phyloP scores from a whole-genome alignment of 2,113 vertebrate genomes.

The Pithys albifrons region DNA sequence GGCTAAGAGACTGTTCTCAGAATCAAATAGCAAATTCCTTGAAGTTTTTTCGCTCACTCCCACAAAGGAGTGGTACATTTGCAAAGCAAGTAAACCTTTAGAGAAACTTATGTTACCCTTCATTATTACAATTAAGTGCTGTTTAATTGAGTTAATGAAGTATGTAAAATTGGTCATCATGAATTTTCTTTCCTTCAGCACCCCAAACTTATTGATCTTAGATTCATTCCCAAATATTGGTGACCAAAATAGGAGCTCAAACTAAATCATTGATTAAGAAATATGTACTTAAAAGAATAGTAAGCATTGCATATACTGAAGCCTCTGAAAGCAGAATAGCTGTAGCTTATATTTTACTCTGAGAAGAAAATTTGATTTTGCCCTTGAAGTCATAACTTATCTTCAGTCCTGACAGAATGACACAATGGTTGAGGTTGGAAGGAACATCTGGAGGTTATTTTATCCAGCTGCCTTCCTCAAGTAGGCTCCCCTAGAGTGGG shows the following conservation, averaged over 20 bases:
- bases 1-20: neutral
- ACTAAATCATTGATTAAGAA: neutral
- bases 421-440: neutral
- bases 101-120: neutral
- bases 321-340: neutral
- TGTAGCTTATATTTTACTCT: neutral
- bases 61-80: neutral
- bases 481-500: neutral
- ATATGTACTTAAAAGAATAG: neutral
- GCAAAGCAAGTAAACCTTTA: neutral
- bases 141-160: constrained; percentile 7
- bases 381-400: neutral
- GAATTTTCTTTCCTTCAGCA: neutral
- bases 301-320: neutral
- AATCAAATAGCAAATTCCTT: neutral
- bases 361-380: neutral
- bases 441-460: neutral
- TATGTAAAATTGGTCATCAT: neutral
- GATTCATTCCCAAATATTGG: neutral
- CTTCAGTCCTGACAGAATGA: neutral
- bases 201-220: neutral
- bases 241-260: neutral
- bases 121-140: neutral
- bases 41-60: neutral
- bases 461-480: neutral